Base-by-base conservation (phyloP, 2,888 invertebrate species). In the Hydropsyche betteni region DNA sequence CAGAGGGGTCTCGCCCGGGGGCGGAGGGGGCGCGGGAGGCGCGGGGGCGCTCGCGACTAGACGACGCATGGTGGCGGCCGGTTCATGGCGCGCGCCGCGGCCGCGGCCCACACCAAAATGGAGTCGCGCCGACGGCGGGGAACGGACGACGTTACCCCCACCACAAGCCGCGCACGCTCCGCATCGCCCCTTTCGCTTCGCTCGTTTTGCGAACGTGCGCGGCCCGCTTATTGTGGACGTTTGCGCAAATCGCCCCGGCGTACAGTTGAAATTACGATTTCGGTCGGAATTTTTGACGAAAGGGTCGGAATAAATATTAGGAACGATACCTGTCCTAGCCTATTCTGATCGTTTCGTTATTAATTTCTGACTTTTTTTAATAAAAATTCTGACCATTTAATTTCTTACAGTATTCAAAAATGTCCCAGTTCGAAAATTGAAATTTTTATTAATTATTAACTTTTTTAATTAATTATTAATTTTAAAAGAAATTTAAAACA, bases 91-190 rank as follows among this genome's bases (percentile, higher is more conserved):
- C 76, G 76, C 44, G 71, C 55, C 50, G 69, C 38, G 50, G 34
- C 55, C 36, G 61, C 44, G 72, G 50, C 58, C 73, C 73, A 64
- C 64, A 76, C 51, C 78, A 76, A 76, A 68, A 75, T 76, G 78
- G 58, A 75, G 51, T 16, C 24, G 36, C 53, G 61, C 58, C 44
- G 36, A 52, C 50, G 74, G 12, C 24, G 24, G 24, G 24, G 24
- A 24, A 24, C 24, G 24, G 2, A 2, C 24, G 24, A 55, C 55
- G 24, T 12, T 10, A 12, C 53, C 53, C 53, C 53, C 53, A 6
- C 53, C 53, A 8, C 53, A 10, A 33, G 64, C 64, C 8, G 7
- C 4, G 44, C 12, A 5, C 8, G n/a, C 64, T 6, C 36, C 34
- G 36, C 64, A 24, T 0, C 34, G 34, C 8, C 8, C n/a, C n/a